Percentiles rank a stretch among this genome's conserved stretches.
Conservation (phyloP, 2,888 invertebrate genomes). For the Trachelus troglodyta region DNA sequence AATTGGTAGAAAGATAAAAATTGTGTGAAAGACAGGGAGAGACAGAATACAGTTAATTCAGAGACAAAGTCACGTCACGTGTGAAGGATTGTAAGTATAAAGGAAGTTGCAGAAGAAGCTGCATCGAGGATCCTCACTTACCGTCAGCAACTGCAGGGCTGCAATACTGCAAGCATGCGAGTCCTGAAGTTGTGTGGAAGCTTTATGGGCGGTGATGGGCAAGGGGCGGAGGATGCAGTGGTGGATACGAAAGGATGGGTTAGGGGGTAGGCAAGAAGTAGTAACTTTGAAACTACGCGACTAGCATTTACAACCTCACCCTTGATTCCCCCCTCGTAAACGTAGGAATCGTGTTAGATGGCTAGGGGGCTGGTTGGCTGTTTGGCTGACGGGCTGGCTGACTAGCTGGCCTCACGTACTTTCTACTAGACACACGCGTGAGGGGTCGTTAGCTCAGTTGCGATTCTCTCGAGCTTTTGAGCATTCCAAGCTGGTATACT, state of each 20-base stretch:
- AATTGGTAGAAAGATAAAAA: neutral
- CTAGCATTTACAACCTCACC: slow-evolving; percentile 28
- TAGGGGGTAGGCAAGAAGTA: slow-evolving; percentile 16
- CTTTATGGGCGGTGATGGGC: neutral
- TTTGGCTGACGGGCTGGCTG: neutral
- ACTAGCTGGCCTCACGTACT: neutral
- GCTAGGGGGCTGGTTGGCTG: neutral
- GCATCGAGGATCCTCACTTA: neutral
- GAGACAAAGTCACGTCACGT: neutral
- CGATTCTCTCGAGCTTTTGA: neutral
- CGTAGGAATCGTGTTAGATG: neutral
- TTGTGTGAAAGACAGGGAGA: neutral
- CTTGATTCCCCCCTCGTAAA: slow-evolving; percentile 12
- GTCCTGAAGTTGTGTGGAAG: neutral
- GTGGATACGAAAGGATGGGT: neutral
- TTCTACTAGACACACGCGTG: neutral
- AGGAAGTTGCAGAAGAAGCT: neutral
- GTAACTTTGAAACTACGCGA: slow-evolving; percentile 41
- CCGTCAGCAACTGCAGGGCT: neutral
- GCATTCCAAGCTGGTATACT: neutral
- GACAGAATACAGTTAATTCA: neutral
- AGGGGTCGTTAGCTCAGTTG: neutral
- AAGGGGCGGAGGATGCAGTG: neutral
- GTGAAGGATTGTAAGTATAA: neutral
- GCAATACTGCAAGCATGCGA: neutral